phyloP scores from a whole-genome alignment of 2,113 vertebrate genomes.

The Thryonomys swinderianus region DNA sequence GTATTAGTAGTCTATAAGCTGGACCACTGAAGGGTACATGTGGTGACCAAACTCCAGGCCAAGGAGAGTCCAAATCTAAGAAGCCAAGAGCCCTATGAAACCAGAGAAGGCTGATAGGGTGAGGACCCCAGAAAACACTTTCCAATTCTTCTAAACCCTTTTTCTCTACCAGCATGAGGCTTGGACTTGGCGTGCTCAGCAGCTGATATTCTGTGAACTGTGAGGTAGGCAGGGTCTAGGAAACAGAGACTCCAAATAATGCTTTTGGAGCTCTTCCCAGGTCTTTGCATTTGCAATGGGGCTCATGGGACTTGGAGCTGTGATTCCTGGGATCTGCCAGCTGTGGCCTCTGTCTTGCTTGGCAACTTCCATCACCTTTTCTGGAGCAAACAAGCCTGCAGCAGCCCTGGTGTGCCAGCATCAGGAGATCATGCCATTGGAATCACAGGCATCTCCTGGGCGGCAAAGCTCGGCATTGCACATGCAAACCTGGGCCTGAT shows the following conservation, averaged over 20 bases:
- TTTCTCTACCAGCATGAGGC: neutral
- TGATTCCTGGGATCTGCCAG: constrained; percentile 49
- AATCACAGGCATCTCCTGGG: neutral
- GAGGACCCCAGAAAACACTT: constrained; percentile 37
- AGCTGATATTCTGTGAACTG: neutral
- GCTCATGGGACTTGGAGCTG: constrained; percentile 17
- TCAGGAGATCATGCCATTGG: neutral
- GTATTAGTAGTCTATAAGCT: neutral
- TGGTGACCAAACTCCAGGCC: neutral
- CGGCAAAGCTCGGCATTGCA: neutral
- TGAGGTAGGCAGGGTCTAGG: neutral
- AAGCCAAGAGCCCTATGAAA: neutral
- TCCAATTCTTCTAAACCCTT: constrained; percentile 6
- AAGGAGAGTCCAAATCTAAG: neutral
- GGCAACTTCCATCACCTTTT: constrained; percentile 38
- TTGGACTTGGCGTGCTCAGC: neutral
- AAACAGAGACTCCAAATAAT: constrained; percentile 35
- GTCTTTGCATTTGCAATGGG: constrained; percentile 58
- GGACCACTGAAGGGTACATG: neutral
- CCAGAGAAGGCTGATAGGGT: neutral
- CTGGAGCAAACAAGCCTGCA: constrained; percentile 47
- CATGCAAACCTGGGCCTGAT: neutral
- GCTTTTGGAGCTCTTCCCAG: constrained; percentile 52
- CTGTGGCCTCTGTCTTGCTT: constrained; percentile 55
- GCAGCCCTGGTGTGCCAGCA: neutral